phyloP scores from a whole-genome alignment of 2,113 vertebrate species.

The Platysternon megacephalum region DNA sequence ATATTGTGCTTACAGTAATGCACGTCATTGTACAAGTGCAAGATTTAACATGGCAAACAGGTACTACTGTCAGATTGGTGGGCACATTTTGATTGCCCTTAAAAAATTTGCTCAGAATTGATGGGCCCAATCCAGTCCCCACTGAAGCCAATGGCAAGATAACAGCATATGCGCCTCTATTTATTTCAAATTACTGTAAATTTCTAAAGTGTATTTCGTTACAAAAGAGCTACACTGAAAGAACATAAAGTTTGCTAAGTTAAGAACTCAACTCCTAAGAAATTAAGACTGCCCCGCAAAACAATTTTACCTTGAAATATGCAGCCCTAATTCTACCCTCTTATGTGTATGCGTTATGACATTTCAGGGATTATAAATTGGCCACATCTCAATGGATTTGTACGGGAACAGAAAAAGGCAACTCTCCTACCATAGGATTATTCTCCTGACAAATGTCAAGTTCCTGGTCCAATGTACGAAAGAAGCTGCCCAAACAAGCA shows the following conservation, averaged over 20 bases:
- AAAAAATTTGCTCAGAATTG: background rate
- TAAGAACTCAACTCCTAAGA: background rate
- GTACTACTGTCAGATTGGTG: background rate
- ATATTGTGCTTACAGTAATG: background rate
- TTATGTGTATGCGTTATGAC: background rate
- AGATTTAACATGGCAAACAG: background rate
- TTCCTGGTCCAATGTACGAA: background rate
- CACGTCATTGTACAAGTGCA: background rate
- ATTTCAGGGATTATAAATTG: background rate
- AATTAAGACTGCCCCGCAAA: background rate
- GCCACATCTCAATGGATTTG: background rate
- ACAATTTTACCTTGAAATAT: background rate
- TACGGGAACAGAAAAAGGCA: background rate
- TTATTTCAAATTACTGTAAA: background rate
- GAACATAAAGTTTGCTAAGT: background rate
- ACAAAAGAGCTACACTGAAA: background rate
- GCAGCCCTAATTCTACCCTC: background rate
- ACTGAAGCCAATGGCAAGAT: background rate
- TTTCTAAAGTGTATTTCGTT: background rate
- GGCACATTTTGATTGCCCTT: background rate
- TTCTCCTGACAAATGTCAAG: background rate
- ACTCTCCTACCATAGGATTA: background rate
- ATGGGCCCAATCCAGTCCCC: background rate
- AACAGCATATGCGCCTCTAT: background rate
- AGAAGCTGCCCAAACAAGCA: background rate